These are phyloP conservation scores for Microctenopoma steveboyesi DNA, from an alignment of 2,797 vertebrate species.

Conservation along the genomic window DNA sequence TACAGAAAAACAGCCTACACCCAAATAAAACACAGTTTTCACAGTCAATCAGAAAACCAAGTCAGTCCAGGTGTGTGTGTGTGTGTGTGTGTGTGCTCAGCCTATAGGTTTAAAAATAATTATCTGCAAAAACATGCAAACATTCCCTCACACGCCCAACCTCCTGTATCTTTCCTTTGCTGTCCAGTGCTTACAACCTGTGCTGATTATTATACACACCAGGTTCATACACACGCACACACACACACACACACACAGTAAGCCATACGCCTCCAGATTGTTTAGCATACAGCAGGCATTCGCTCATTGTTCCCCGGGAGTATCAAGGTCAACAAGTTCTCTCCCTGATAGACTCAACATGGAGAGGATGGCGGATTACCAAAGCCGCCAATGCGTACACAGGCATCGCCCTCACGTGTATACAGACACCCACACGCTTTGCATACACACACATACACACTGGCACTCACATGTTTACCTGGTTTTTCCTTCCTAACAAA, in stretches of 20 bases:
- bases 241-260: constrained; percentile 10
- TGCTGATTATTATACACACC: constrained; percentile 58
- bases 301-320: constrained; percentile 62
- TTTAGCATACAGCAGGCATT: constrained; percentile 73
- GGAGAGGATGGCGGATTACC: constrained; percentile 44
- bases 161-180: neutral
- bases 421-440: constrained; percentile 11
- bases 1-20: neutral
- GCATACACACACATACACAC: constrained; percentile 2
- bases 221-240: constrained; percentile 31
- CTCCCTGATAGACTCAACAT: constrained; percentile 64
- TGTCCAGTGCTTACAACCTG: constrained; percentile 32
- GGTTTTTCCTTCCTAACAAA: constrained; percentile 3
- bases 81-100: neutral
- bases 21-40: neutral
- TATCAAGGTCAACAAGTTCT: constrained; percentile 75
- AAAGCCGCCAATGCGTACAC: constrained; percentile 22
- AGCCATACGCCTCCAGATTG: constrained; percentile 59
- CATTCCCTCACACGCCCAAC: too few relatives aligned
- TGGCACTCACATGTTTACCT: neutral
- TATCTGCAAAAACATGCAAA: neutral
- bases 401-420: constrained; percentile 6
- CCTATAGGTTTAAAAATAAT: constrained; percentile 27
- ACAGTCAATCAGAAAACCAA: neutral
- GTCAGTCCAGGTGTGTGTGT: constrained; percentile 1